Conservation (phyloP, 2,113 vertebrate genomes). For the Grallaria varia region DNA sequence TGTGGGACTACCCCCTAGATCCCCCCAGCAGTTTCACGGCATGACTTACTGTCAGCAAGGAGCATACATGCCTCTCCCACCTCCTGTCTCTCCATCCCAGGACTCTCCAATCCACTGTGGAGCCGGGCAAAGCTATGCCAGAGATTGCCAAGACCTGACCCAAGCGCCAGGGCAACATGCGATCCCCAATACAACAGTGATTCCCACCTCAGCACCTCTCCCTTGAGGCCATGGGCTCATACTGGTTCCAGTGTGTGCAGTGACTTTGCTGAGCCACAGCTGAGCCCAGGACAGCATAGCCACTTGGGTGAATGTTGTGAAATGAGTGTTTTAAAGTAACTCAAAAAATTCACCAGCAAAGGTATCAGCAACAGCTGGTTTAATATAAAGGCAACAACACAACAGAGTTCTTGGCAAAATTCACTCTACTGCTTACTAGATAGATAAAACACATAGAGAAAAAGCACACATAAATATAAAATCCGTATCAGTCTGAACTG, state of each 20-base stretch:
- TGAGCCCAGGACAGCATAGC: neutral
- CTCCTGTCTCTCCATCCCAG: neutral
- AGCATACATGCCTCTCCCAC: accelerated
- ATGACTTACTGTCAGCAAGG: neutral
- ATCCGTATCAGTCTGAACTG: neutral
- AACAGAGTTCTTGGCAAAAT: neutral
- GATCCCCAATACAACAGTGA: accelerated
- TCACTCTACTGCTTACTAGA: neutral
- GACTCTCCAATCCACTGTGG: neutral
- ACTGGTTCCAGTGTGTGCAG: accelerated
- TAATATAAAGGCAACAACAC: neutral
- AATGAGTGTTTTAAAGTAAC: neutral
- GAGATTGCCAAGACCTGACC: neutral
- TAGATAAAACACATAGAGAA: neutral
- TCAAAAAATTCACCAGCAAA: neutral
- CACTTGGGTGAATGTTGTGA: accelerated
- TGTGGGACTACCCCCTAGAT: neutral
- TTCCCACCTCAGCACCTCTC: neutral
- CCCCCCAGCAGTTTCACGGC: accelerated
- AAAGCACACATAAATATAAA: neutral
- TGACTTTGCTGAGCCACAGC: neutral
- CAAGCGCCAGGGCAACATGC: no score
- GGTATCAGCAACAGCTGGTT: neutral
- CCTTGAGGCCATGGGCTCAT: accelerated
- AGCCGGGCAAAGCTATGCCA: neutral